Base-by-base conservation (phyloP, 2,113 vertebrate genomes). In the Antigone vipio region DNA sequence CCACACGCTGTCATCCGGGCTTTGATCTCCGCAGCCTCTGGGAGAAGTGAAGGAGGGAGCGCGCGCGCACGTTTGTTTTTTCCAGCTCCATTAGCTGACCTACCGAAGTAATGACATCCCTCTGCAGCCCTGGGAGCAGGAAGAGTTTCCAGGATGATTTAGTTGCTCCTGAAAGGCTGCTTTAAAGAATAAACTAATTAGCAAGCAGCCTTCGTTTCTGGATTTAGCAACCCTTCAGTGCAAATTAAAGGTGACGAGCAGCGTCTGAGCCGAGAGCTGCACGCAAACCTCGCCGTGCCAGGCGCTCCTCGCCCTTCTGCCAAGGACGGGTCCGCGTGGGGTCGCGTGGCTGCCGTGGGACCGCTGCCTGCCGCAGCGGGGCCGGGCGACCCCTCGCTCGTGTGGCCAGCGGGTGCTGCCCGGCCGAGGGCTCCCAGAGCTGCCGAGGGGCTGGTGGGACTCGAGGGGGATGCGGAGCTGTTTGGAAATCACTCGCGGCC, bases 151-250 rank as follows among this genome's bases (percentile, higher is more conserved):
- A 42, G 19, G 10, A 18, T 42, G 82, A 21, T 9, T 5, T 0
- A 92, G 73, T 32, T 8, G 18, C 92, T 91, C 60, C 64, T 38
- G 44, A 76, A 49, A 68, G 81, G 68, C 81, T 55, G 53, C n/a
- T 85, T 38, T 16, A 49, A 55, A 83, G 67, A 93, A 91, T 72
- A 79, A 95, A 88, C 89, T 95, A 53, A 95, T 94, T 45, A 95
- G 72, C 35, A 56, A 34, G n/a, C 64, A 44, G 86, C 89, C 74
- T 74, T 47, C 6, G 6, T 13, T 40, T 42, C 66, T 71, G 79
- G 26, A 19, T 53, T 88, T 32, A 88, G 58, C 80, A 72, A 55
- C 27, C 30, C 67, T 68, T 72, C 47, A 4, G 56, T 40, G 87
- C 76, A 73, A 79, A 64, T 80, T 68, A 50, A 8, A 55, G 94